These are phyloP conservation scores for Heliocidaris erythrogramma DNA, from an alignment of 35 echinoderm and acorn worm species.

Conservation along the genomic window DNA sequence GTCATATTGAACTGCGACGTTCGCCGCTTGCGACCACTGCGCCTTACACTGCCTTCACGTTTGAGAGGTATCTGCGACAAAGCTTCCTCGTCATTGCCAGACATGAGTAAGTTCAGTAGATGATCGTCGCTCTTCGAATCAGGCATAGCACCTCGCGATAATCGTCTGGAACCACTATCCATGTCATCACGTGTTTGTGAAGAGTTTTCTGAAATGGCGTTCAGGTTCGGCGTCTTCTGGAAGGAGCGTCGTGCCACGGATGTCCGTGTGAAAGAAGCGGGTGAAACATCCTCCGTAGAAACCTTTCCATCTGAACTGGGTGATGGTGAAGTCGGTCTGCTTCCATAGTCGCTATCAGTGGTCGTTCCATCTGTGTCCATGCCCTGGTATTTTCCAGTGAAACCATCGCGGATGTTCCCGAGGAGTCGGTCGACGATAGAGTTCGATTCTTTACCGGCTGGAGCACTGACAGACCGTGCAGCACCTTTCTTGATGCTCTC, in stretches of 20 bases:
- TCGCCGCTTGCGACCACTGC: conserved; percentile 50
- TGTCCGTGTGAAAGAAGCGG: conserved; percentile 41
- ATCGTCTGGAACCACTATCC: conserved; percentile 9
- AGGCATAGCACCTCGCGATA: not conserved
- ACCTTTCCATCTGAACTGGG: not conserved
- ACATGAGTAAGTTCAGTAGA: conserved; percentile 62
- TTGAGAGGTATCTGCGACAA: conserved; percentile 50
- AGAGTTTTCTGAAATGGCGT: conserved; percentile 68
- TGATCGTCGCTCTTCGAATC: conserved; percentile 59
- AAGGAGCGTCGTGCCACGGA: conserved; percentile 62
- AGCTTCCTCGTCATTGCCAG: conserved; percentile 61
- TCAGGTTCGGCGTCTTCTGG: conserved; percentile 73
- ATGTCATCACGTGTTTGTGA: conserved; percentile 42
- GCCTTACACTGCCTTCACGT: conserved; percentile 72
- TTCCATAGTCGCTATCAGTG: conserved; percentile 52
- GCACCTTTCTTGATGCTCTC: conserved; percentile 54
- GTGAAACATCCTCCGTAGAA: conserved; percentile 34
- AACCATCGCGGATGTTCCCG: conserved; percentile 76
- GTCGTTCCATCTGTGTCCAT: conserved; percentile 30
- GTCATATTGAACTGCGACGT: conserved; percentile 17
- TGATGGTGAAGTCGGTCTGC: conserved; percentile 53
- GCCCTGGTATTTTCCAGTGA: conserved; percentile 53
- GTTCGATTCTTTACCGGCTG: conserved; percentile 59
- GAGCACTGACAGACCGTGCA: conserved; percentile 20
- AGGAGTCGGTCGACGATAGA: conserved; percentile 78